Base-by-base conservation (phyloP, 2,797 vertebrate genomes). In the Octomys mimax region DNA sequence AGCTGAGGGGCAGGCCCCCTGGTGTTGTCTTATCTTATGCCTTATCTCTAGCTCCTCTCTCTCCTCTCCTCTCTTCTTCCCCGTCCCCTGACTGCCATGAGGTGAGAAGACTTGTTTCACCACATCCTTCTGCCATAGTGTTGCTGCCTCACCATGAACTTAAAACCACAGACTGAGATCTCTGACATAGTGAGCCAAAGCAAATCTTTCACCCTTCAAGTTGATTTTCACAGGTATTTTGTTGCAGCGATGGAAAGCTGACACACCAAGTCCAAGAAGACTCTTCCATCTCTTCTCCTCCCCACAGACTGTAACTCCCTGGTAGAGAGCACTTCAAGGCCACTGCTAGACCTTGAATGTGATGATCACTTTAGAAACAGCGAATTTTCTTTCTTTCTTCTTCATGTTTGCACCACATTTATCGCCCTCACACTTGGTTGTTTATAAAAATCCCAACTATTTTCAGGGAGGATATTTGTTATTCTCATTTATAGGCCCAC, bases 391-490 rank as follows among this genome's bases (percentile, higher is more conserved):
- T 89, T 89, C 83, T 90, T 78, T 66, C 71, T 89, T 68, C 78
- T 81, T 19, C 52, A 46, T 77, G 87, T 96, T 95, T 95, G 94
- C 81, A 95, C 91, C 73, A 73, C 78, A 82, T 88, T 93, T 71
- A 66, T 54, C 92, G 96, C 75, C 84, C 68, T 97, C 95, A 93
- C 87, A 96, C 85, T 93, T 91, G 21, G 75, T 36, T 89, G 64
- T 78, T 96, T 92, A 94, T 87, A 95, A 94, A 97, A 96, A 81
- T 82, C 85, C 85, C 42, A 90, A 87, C 81, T 88, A 80, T 94
- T 97, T 97, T 97, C 92, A 97, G 82, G 54, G 62, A 80, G 71
- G 70, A 78, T 96, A 87, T 85, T 95, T 96, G 89, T 97, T 90
- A 95, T 92, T 95, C 78, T 83, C 89, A 95, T 94, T 95, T 96